These are phyloP conservation scores for Chaenocephalus aceratus DNA, from an alignment of 2,113 vertebrate genomes.

Conservation along the genomic window DNA sequence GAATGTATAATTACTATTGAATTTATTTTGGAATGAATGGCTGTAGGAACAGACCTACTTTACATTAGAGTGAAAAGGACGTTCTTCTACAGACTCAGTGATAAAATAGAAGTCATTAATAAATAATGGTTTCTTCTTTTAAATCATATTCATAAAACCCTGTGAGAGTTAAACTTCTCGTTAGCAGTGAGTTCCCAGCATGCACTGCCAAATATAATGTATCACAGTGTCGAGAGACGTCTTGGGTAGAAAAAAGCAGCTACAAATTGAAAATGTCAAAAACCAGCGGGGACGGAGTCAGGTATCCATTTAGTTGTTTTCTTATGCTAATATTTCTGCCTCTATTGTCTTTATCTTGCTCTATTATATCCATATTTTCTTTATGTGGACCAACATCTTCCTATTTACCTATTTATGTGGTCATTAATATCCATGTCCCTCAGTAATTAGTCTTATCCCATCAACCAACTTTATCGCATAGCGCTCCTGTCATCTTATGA, in stretches of 20 bases:
- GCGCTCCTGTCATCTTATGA: background rate
- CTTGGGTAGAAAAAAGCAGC: background rate
- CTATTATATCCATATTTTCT: background rate
- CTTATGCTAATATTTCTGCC: background rate
- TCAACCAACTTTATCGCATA: background rate
- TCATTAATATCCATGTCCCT: background rate
- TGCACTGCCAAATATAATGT: background rate
- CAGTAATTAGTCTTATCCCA: slow-evolving; percentile 36
- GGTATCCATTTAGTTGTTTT: background rate
- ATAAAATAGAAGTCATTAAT: slow-evolving; percentile 26
- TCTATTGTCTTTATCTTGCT: background rate
- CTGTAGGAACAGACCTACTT: background rate
- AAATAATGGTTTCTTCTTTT: slow-evolving; percentile 33
- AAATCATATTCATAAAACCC: slow-evolving; percentile 28
- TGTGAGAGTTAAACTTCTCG: background rate
- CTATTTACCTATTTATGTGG: background rate
- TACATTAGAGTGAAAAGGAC: background rate
- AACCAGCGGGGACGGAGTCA: background rate
- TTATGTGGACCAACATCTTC: no score
- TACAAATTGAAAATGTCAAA: background rate
- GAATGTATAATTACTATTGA: background rate
- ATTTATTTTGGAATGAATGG: background rate
- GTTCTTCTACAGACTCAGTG: background rate
- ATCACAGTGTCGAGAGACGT: background rate
- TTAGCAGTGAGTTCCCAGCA: background rate